Evolutionary conservation across 2,888 invertebrate species (phyloP).

Genomic region (Halocaridina rubra): DNA sequence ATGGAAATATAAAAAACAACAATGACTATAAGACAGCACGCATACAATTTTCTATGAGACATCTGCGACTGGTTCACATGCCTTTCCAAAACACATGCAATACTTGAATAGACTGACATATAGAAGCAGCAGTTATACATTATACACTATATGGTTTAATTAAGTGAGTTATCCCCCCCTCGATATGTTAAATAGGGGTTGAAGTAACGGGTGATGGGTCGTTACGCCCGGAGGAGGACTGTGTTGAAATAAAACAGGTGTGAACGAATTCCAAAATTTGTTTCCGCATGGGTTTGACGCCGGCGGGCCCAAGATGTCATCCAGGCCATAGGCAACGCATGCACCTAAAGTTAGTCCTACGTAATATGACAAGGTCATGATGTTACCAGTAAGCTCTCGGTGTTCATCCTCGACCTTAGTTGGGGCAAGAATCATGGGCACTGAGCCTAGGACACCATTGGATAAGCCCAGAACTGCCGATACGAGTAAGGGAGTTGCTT

Average conservation of each 20-base stretch:
- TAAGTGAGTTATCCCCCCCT: background rate
- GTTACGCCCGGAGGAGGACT: background rate
- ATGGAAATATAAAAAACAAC: no score
- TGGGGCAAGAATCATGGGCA: constrained; percentile 93
- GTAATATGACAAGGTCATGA: constrained; percentile 93
- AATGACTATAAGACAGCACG: no score
- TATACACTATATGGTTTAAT: background rate
- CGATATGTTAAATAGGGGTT: background rate
- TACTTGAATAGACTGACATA: no score
- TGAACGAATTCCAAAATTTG: background rate
- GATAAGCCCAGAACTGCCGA: constrained; percentile 81
- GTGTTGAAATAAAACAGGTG: background rate
- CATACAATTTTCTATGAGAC: no score
- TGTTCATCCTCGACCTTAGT: constrained; percentile 86
- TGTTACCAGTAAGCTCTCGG: constrained; percentile 87
- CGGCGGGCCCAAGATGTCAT: constrained; percentile 72
- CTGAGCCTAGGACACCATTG: constrained; percentile 89
- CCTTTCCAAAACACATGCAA: no score
- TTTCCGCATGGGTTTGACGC: constrained; percentile 53
- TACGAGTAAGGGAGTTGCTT: constrained; percentile 77
- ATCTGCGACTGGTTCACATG: no score
- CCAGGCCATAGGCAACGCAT: constrained; percentile 83
- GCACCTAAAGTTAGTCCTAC: constrained; percentile 87
- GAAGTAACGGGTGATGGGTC: background rate
- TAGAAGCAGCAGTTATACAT: background rate